phyloP scores from a whole-genome alignment of 1,140 invertebrate species.

The Pomacea maculata region DNA sequence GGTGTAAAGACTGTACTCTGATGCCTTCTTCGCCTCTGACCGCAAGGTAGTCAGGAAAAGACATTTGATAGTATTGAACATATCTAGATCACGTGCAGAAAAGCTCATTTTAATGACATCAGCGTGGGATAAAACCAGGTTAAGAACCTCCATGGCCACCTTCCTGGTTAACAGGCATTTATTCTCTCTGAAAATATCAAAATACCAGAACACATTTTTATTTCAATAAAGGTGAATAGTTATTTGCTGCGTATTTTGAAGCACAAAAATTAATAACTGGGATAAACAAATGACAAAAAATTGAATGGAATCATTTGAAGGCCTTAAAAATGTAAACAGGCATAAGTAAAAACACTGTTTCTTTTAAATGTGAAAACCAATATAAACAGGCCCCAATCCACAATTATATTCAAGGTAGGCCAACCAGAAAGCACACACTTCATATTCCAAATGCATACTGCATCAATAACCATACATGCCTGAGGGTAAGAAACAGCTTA shows the following conservation, averaged over 20 bases:
- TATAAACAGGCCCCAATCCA: too few species aligned
- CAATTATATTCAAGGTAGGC: not conserved
- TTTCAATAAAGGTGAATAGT: too few species aligned
- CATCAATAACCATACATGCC: too few species aligned
- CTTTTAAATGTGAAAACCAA: too few species aligned
- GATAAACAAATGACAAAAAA: not conserved
- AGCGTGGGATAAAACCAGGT: slow-evolving; percentile 15
- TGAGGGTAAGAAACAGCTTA: too few species aligned
- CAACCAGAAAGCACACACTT: not conserved
- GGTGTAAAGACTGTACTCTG: not conserved
- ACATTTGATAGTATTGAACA: slow-evolving; percentile 12
- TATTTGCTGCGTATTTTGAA: not conserved
- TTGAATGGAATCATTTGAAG: not conserved
- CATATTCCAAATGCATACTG: too few species aligned
- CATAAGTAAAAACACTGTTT: too few species aligned
- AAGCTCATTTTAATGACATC: not conserved
- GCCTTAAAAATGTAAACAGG: too few species aligned
- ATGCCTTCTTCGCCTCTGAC: not conserved
- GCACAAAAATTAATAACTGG: not conserved
- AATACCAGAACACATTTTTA: not conserved
- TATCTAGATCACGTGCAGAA: not conserved
- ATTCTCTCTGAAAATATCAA: slow-evolving; percentile 22
- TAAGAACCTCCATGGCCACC: slow-evolving; percentile 26
- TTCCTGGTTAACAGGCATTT: slow-evolving; percentile 27
- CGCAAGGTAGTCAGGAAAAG: not conserved